Percentiles rank a stretch among this genome's conserved stretches.
These are phyloP conservation scores for Metopolophium dirhodum DNA, from an alignment of 1,140 invertebrate genomes.

Conservation along the genomic window DNA sequence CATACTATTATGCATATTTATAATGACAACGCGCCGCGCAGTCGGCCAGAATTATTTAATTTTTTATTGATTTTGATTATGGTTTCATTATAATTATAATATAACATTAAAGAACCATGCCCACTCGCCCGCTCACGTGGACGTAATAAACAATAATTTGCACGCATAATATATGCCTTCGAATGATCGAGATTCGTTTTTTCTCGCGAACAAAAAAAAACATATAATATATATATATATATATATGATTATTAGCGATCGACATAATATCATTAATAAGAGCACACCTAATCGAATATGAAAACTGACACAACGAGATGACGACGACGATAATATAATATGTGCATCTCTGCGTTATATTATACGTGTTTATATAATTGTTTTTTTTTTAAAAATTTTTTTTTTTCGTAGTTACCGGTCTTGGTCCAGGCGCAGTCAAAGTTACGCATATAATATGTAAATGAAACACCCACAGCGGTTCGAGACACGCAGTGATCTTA, in stretches of 20 bases:
- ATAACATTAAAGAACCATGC: neutral
- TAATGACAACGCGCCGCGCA: neutral
- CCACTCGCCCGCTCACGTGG: neutral
- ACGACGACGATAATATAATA: neutral
- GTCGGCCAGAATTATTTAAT: neutral
- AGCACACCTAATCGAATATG: neutral
- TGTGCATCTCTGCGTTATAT: neutral
- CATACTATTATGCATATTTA: neutral
- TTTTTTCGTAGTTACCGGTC: conserved; percentile 6
- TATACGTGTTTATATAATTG: conserved; percentile 10
- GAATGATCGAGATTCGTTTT: neutral
- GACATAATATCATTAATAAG: neutral
- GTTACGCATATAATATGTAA: conserved; percentile 6
- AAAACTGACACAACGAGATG: neutral
- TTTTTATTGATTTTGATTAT: conserved; percentile 25
- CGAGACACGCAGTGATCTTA: neutral
- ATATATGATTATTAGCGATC: neutral
- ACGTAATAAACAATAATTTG: neutral
- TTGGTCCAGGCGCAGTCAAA: conserved; percentile 1
- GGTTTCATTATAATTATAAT: neutral
- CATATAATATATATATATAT: neutral
- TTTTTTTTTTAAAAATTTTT: neutral
- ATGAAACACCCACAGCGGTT: neutral
- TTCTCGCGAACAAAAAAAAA: neutral
- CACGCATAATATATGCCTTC: neutral